A percentile compares a stretch with the other conserved stretches of the same genome.
Conservation (phyloP, 2,888 invertebrate species). For the Eristalinus sepulchralis region DNA sequence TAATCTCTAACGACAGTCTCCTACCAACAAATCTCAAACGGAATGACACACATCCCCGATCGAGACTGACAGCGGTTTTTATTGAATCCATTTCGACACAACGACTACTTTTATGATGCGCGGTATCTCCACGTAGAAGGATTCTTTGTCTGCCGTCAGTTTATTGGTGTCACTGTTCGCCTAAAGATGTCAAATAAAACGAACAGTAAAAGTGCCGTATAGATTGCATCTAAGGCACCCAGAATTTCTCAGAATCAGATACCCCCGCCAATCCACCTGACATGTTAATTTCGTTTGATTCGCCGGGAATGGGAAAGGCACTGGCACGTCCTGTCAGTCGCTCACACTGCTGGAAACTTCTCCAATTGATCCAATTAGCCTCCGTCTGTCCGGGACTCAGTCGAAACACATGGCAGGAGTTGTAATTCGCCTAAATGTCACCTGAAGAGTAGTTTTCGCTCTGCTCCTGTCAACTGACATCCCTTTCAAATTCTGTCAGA, state of each 20-base stretch:
- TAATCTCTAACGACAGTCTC: neutral
- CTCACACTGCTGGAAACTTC: neutral
- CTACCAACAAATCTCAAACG: neutral
- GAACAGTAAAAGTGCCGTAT: neutral
- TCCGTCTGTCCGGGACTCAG: neutral
- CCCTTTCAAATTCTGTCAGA: neutral
- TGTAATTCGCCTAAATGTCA: neutral
- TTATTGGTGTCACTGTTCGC: neutral
- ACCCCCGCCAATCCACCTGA: neutral
- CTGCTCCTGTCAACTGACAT: neutral
- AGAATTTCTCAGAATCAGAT: neutral
- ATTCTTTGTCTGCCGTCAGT: neutral
- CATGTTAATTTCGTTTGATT: neutral
- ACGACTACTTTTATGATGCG: neutral
- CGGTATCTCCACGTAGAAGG: neutral
- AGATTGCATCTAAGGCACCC: neutral
- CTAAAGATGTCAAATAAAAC: neutral
- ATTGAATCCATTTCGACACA: neutral
- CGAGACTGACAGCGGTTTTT: neutral
- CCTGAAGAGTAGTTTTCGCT: neutral
- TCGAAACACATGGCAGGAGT: neutral
- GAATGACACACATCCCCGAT: neutral
- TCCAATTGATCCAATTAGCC: neutral
- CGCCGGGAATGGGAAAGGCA: neutral
- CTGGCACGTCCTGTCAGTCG: neutral